Percentiles rank a stretch among this genome's conserved stretches.
Conservation (phyloP, 2,888 invertebrate genomes). For the Biston stratarius region DNA sequence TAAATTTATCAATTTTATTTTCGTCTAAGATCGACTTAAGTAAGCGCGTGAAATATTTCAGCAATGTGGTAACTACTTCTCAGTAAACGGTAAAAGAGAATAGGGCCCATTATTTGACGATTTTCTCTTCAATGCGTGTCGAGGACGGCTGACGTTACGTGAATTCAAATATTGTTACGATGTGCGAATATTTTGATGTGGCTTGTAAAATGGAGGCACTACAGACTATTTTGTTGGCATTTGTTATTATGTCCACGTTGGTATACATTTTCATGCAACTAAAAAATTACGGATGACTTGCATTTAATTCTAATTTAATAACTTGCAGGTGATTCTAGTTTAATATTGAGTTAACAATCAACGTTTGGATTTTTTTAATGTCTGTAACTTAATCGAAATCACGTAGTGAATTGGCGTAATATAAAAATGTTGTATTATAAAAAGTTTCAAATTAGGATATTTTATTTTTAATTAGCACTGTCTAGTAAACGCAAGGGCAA, state of each 20-base stretch:
- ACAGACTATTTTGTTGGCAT: not conserved
- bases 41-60: slow-evolving; percentile 29
- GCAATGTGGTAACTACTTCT: slow-evolving; percentile 54
- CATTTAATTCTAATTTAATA: not conserved
- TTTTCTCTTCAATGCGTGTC: slow-evolving; percentile 81
- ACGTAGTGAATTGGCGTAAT: not conserved
- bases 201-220: slow-evolving; percentile 15
- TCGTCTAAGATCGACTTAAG: not conserved
- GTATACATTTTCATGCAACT: not conserved
- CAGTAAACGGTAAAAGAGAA: slow-evolving; percentile 47
- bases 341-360: no score
- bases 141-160: slow-evolving; percentile 74
- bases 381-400: not conserved
- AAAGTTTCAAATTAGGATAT: not conserved
- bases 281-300: not conserved
- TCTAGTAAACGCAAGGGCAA: not conserved
- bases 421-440: not conserved
- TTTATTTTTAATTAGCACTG: slow-evolving; percentile 6
- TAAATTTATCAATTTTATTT: no score
- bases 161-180: slow-evolving; percentile 45
- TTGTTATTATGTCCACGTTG: not conserved
- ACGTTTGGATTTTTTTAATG: no score
- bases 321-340: not conserved
- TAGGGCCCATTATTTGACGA: slow-evolving; percentile 58
- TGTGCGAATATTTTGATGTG: slow-evolving; percentile 44